Evolutionary conservation across 2,888 invertebrate species (phyloP).

Genomic region (Aphodius sticticus): DNA sequence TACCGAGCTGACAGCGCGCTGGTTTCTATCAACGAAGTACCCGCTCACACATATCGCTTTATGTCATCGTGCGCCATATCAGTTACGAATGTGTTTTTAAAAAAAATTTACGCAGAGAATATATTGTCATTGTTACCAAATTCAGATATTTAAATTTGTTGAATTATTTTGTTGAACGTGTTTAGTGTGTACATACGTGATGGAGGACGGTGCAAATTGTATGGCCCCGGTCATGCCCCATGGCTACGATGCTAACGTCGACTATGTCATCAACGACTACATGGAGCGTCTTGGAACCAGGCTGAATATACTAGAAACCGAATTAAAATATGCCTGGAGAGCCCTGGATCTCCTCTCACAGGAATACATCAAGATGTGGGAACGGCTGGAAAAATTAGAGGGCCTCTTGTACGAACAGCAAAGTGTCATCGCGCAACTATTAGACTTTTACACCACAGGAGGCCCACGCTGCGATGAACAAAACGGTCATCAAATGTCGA

Average conservation of each 20-base stretch:
- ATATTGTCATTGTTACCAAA: constrained; percentile 13
- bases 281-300: constrained; percentile 90
- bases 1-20: constrained; percentile 10
- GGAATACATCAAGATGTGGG: constrained; percentile 95
- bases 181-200: constrained; percentile 25
- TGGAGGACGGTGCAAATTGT: constrained; percentile 50
- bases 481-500: constrained; percentile 48
- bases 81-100: constrained; percentile 9
- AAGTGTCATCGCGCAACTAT: constrained; percentile 86
- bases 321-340: constrained; percentile 92
- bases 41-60: constrained; percentile 49
- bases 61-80: constrained; percentile 18
- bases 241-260: constrained; percentile 61
- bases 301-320: constrained; percentile 87
- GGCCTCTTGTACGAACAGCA: constrained; percentile 88
- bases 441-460: constrained; percentile 77
- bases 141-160: constrained; percentile 36
- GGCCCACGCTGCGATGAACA: constrained; percentile 53
- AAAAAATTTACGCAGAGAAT: constrained; percentile 4
- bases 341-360: constrained; percentile 89
- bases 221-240: constrained; percentile 54
- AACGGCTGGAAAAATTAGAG: constrained; percentile 87
- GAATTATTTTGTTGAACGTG: constrained; percentile 25
- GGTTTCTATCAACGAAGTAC: constrained; percentile 32
- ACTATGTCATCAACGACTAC: constrained; percentile 87